phyloP scores from a whole-genome alignment of 2,888 invertebrate species.

The Xanthorhoe spadicearia region DNA sequence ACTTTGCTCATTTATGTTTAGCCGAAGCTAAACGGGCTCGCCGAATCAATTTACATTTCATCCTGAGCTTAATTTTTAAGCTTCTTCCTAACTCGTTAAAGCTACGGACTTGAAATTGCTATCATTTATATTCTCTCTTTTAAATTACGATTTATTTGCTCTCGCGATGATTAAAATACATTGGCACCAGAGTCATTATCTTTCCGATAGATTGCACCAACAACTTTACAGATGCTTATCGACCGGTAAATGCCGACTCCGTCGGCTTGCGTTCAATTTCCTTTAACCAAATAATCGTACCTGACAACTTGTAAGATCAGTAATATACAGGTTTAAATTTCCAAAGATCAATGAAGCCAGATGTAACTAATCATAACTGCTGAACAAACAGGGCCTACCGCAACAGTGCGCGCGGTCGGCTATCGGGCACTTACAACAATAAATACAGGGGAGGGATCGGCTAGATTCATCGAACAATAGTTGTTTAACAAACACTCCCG shows the following conservation, averaged over 20 bases:
- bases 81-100: conserved; percentile 18
- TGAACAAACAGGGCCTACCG: conserved; percentile 46
- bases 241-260: conserved; percentile 13
- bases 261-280: conserved; percentile 32
- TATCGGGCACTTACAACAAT: conserved; percentile 52
- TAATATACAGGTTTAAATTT: conserved; percentile 26
- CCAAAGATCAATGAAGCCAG: conserved; percentile 41
- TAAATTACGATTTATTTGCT: conserved; percentile 2
- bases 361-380: conserved; percentile 43
- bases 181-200: conserved; percentile 24
- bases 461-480: conserved; percentile 52
- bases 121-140: conserved; percentile 8
- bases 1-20: conserved; percentile 26
- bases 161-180: conserved; percentile 19
- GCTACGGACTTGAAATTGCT: conserved; percentile 7
- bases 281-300: conserved; percentile 31
- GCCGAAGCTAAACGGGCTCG: conserved; percentile 15
- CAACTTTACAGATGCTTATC: conserved; percentile 25
- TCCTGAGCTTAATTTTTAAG: conserved; percentile 17
- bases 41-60: conserved; percentile 28
- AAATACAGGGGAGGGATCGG: conserved; percentile 49
- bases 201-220: conserved; percentile 20
- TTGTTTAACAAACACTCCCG: conserved; percentile 63
- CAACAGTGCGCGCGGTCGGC: conserved; percentile 37
- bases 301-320: conserved; percentile 27